Percentiles rank a stretch among this genome's conserved stretches.
phyloP scores from a whole-genome alignment of 2,888 invertebrate species.

The Scaptomyza polygonia region DNA sequence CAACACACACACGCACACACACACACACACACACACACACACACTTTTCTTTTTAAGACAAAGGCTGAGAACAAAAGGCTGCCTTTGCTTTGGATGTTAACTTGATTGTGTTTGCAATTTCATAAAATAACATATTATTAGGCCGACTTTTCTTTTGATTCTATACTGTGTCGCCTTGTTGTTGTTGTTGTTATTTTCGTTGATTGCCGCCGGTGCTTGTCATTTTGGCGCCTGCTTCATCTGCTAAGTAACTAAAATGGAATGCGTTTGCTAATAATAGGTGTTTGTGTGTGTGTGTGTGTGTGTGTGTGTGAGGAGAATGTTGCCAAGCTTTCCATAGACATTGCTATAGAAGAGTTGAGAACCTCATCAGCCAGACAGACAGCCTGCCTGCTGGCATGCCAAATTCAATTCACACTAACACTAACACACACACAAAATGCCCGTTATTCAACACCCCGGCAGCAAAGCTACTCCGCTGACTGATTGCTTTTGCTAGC shows the following conservation, averaged over 20 bases:
- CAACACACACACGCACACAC: conserved; percentile 5
- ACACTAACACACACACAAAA: conserved; percentile 41
- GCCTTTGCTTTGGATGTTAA: conserved; percentile 50
- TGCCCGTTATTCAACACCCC: conserved; percentile 79
- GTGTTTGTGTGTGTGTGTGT: conserved; percentile 40
- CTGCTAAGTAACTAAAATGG: conserved; percentile 61
- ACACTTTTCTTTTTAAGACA: not conserved
- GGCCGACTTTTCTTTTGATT: conserved; percentile 13
- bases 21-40: not conserved
- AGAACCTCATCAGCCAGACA: not conserved
- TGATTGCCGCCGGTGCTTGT: conserved; percentile 78
- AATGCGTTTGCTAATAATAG: conserved; percentile 77
- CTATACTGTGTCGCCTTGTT: conserved; percentile 56
- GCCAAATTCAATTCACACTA: conserved; percentile 78
- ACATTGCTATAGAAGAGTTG: conserved; percentile 3
- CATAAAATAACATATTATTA: conserved; percentile 75
- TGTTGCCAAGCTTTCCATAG: conserved; percentile 25
- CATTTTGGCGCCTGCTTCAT: conserved; percentile 57
- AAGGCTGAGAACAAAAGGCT: conserved; percentile 41
- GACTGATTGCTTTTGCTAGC: conserved; percentile 74
- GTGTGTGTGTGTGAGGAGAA: conserved; percentile 44
- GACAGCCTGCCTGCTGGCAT: conserved; percentile 33
- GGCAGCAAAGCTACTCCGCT: conserved; percentile 68
- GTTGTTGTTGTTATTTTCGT: conserved; percentile 15
- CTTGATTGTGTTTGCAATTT: conserved; percentile 80